Conservation (phyloP, 2,113 vertebrate genomes). For the Salvelinus fontinalis region DNA sequence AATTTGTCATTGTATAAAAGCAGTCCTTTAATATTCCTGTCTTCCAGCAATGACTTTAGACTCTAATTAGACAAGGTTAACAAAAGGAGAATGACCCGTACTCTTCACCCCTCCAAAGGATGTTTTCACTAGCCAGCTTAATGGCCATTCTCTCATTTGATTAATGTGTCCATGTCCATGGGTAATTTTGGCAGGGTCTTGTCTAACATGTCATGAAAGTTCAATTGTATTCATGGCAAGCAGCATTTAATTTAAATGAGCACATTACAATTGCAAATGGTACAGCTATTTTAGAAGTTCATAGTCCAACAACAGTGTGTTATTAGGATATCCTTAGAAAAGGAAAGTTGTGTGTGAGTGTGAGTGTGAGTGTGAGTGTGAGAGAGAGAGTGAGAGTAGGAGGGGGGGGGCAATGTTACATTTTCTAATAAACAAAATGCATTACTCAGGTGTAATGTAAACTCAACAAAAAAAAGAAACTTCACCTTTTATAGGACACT, state of each 20-base stretch:
- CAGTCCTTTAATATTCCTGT: conserved; percentile 50
- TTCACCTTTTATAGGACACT: no score
- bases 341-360: neutral
- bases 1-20: conserved; percentile 49
- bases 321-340: conserved; percentile 49
- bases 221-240: conserved; percentile 80
- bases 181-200: conserved; percentile 77
- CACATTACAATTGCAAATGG: conserved; percentile 83
- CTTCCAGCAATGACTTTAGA: conserved; percentile 49
- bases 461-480: no score
- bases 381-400: neutral
- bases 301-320: conserved; percentile 54
- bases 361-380: neutral
- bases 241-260: conserved; percentile 81
- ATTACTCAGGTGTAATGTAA: no score
- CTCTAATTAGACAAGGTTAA: conserved; percentile 75
- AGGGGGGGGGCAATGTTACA: neutral
- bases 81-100: conserved; percentile 57
- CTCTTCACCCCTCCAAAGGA: conserved; percentile 47
- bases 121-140: conserved; percentile 51
- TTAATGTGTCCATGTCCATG: conserved; percentile 70
- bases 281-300: conserved; percentile 71
- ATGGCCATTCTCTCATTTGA: conserved; percentile 59
- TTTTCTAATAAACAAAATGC: neutral
- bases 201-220: conserved; percentile 78